Percentiles rank a stretch among this genome's conserved stretches.
These are phyloP conservation scores for Pseudomugil tenellus DNA, from an alignment of 2,797 vertebrate genomes.

Conservation along the genomic window DNA sequence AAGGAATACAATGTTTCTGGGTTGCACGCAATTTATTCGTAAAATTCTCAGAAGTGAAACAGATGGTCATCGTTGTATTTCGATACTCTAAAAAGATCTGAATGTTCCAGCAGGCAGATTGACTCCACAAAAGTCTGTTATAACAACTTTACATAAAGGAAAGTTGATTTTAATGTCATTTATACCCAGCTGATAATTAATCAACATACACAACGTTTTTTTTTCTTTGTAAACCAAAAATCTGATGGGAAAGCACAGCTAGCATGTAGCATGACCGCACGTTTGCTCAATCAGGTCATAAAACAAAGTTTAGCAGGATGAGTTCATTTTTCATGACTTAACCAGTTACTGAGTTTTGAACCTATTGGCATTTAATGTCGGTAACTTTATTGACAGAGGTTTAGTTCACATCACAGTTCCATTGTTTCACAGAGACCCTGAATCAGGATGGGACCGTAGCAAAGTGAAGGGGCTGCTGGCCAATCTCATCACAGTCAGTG, in stretches of 20 bases:
- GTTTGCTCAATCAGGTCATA: background rate
- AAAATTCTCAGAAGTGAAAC: no score
- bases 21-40: no score
- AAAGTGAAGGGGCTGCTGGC: conserved; percentile 92
- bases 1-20: no score
- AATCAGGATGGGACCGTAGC: conserved; percentile 88
- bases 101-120: no score
- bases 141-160: background rate
- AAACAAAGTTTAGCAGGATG: background rate
- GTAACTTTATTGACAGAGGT: background rate
- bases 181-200: background rate
- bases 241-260: background rate
- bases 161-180: background rate
- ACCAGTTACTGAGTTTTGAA: no score
- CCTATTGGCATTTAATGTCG: no score
- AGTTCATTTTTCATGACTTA: no score
- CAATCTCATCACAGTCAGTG: conserved; percentile 86
- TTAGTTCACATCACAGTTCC: background rate
- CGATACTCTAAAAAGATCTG: no score
- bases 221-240: background rate
- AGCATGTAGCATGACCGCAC: background rate
- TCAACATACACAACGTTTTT: background rate
- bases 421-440: conserved; percentile 84
- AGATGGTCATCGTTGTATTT: no score
- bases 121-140: no score